Conservation (phyloP, 1,140 invertebrate species). For the Lysiphlebus fabarum region DNA sequence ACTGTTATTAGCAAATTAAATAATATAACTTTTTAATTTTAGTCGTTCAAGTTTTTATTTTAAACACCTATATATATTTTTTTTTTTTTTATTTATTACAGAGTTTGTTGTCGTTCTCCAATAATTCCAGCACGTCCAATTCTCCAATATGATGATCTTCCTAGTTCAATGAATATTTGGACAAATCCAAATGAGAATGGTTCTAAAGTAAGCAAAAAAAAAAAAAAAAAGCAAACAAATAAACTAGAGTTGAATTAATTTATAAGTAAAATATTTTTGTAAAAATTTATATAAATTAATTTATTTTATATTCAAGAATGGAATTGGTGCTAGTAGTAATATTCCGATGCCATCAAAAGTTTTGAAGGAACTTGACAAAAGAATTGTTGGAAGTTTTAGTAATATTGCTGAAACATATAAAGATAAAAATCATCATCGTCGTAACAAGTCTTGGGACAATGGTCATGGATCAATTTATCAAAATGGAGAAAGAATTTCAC, state of each 20-base stretch:
- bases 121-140: slow-evolving; percentile 71
- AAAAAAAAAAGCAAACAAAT: neutral
- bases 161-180: slow-evolving; percentile 65
- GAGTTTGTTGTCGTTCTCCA: slow-evolving; percentile 74
- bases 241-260: too few species aligned
- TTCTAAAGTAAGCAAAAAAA: slow-evolving; percentile 27
- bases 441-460: slow-evolving; percentile 54
- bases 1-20: too few species aligned
- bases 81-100: slow-evolving; percentile 43
- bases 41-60: too few species aligned
- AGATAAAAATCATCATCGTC: slow-evolving; percentile 47
- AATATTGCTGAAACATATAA: slow-evolving; percentile 51
- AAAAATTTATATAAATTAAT: slow-evolving; percentile 13
- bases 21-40: too few species aligned
- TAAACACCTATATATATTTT: slow-evolving; percentile 22
- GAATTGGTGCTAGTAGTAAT: neutral
- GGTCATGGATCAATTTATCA: slow-evolving; percentile 37
- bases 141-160: slow-evolving; percentile 62
- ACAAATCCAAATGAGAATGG: slow-evolving; percentile 65
- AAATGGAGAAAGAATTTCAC: slow-evolving; percentile 36
- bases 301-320: slow-evolving; percentile 4
- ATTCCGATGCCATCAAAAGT: slow-evolving; percentile 55
- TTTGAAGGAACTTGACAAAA: slow-evolving; percentile 60
- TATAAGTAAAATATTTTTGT: slow-evolving; percentile 36
- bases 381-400: slow-evolving; percentile 55